These are phyloP conservation scores for Aphelinus certus DNA, from an alignment of 1,140 invertebrate species.

Conservation along the genomic window DNA sequence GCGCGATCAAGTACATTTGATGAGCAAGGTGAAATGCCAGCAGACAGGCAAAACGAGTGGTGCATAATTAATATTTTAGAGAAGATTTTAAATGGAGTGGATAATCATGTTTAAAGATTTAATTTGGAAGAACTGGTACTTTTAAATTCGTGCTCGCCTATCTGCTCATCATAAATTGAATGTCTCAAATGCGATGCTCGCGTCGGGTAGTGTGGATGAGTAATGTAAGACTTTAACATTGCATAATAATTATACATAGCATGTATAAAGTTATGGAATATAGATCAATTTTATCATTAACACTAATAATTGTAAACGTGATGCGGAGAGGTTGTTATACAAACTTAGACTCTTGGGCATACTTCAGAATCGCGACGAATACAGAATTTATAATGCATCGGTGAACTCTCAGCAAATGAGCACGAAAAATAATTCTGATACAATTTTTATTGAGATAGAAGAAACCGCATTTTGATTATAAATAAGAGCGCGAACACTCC, in stretches of 20 bases:
- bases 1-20: slow-evolving; percentile 37
- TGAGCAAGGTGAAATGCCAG: slow-evolving; percentile 12
- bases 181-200: slow-evolving; percentile 51
- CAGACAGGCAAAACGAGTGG: slow-evolving; percentile 12
- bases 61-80: neutral
- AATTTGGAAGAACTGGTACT: slow-evolving; percentile 2
- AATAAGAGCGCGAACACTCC: slow-evolving; percentile 33
- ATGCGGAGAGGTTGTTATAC: slow-evolving; percentile 57
- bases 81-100: too few relatives aligned
- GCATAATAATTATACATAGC: slow-evolving; percentile 67
- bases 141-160: slow-evolving; percentile 31
- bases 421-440: slow-evolving; percentile 15
- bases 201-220: slow-evolving; percentile 58
- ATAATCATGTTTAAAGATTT: too few relatives aligned
- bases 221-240: slow-evolving; percentile 61
- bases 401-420: slow-evolving; percentile 32
- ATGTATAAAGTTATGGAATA: slow-evolving; percentile 65
- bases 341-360: slow-evolving; percentile 53
- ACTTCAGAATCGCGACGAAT: slow-evolving; percentile 47
- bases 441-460: slow-evolving; percentile 18
- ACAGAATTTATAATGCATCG: slow-evolving; percentile 33
- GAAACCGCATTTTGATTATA: slow-evolving; percentile 34
- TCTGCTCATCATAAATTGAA: slow-evolving; percentile 26
- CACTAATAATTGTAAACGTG: slow-evolving; percentile 60
- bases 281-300: slow-evolving; percentile 64